Evolutionary conservation across 2,888 invertebrate species (phyloP).

Genomic region (Taenaris catops): DNA sequence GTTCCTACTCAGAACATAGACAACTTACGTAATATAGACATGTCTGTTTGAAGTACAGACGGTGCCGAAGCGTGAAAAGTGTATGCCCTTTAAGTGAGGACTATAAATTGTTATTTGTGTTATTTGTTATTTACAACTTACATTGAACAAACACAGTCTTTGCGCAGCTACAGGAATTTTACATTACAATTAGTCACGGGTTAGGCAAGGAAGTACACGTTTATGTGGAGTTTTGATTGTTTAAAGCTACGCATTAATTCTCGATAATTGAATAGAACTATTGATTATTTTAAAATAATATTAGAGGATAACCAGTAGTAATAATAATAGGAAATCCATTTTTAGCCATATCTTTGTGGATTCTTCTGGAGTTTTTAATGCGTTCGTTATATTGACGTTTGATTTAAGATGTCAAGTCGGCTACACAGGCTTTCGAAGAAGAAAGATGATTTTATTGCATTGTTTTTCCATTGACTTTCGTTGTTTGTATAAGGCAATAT

Average conservation of each 20-base stretch:
- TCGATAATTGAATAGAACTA: no score
- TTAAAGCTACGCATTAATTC: not conserved
- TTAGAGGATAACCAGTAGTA: no score
- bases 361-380: no score
- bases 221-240: conserved; percentile 6
- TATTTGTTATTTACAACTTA: conserved; percentile 17
- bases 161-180: conserved; percentile 12
- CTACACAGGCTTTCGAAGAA: no score
- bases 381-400: no score
- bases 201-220: conserved; percentile 8
- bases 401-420: no score
- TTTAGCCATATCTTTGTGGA: no score
- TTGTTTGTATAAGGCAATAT: no score
- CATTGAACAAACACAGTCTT: conserved; percentile 11
- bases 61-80: conserved; percentile 16
- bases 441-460: no score
- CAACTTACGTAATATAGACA: not conserved
- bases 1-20: not conserved
- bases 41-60: conserved; percentile 4
- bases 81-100: conserved; percentile 22
- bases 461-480: no score
- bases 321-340: no score
- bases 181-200: conserved; percentile 22
- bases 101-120: conserved; percentile 24
- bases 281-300: no score